A percentile compares a stretch with the other conserved stretches of the same genome.
Conservation (phyloP, 2,888 invertebrate genomes). For the Phasia obesa region DNA sequence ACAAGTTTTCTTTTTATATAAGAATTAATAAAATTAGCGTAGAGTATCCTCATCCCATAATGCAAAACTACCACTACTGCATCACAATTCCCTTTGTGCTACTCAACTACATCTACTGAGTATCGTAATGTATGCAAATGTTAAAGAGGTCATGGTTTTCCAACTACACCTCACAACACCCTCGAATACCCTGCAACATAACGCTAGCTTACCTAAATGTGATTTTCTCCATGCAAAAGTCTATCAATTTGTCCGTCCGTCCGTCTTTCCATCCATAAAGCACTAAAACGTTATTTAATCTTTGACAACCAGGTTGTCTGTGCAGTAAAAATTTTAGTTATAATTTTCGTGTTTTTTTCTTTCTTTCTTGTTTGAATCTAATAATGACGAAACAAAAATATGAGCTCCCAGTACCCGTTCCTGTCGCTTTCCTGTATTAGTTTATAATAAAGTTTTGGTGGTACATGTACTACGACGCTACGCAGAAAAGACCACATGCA, state of each 20-base stretch:
- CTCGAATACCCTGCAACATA: neutral
- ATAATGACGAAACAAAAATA: constrained; percentile 45
- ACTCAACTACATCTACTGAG: constrained; percentile 1
- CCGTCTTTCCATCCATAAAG: constrained; percentile 13
- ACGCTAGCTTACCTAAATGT: constrained; percentile 17
- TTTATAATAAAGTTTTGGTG: neutral
- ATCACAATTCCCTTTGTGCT: constrained; percentile 34
- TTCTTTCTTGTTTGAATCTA: neutral
- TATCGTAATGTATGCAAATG: constrained; percentile 19
- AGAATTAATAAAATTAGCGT: too few relatives aligned
- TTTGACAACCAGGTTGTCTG: constrained; percentile 41
- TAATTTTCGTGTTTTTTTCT: neutral
- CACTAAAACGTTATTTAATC: constrained; percentile 41
- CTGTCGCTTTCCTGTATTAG: constrained; percentile 2
- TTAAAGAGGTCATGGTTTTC: constrained; percentile 1
- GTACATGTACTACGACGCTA: neutral
- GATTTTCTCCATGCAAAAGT: constrained; percentile 29
- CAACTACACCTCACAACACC: constrained; percentile 1
- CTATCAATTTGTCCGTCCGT: constrained; percentile 7
- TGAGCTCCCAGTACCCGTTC: constrained; percentile 27
- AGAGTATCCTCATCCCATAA: constrained; percentile 10
- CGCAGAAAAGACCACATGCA: constrained; percentile 64
- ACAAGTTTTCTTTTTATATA: too few relatives aligned
- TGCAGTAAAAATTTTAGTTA: constrained; percentile 5
- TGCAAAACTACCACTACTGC: constrained; percentile 1